These are phyloP conservation scores for Ichneumoninae sp. DNA, from an alignment of 2,888 invertebrate species.

Conservation along the genomic window DNA sequence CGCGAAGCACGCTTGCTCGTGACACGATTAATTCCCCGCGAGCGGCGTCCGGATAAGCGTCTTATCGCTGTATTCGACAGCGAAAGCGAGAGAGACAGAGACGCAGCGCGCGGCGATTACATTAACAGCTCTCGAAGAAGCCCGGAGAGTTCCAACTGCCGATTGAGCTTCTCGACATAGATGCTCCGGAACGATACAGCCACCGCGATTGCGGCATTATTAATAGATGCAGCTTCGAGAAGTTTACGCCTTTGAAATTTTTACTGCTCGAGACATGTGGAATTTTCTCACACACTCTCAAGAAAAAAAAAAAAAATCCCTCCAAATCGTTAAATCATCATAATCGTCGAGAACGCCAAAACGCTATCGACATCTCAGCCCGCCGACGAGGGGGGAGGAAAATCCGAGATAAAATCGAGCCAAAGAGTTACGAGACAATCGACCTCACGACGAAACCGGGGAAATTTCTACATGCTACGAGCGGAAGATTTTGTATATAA, in stretches of 20 bases:
- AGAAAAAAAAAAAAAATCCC: background rate
- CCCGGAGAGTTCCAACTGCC: conserved; percentile 2
- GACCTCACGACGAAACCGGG: conserved; percentile 26
- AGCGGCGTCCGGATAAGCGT: conserved; percentile 39
- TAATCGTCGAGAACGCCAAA: conserved; percentile 48
- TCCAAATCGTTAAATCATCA: conserved; percentile 45
- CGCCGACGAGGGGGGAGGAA: background rate
- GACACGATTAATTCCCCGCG: conserved; percentile 50
- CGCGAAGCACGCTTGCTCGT: conserved; percentile 13
- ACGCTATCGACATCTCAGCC: conserved; percentile 44
- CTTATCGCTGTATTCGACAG: conserved; percentile 41
- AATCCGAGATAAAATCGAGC: conserved; percentile 65
- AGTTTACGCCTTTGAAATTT: conserved; percentile 16
- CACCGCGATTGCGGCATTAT: conserved; percentile 25
- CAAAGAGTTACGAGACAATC: conserved; percentile 65
- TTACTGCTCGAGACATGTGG: background rate
- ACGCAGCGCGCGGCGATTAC: conserved; percentile 35
- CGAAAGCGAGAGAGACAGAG: background rate
- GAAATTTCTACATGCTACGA: conserved; percentile 32
- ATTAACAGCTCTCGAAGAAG: conserved; percentile 33
- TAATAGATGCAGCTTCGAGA: conserved; percentile 18
- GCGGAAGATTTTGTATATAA: conserved; percentile 39
- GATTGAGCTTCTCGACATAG: conserved; percentile 23
- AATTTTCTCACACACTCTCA: conserved; percentile 1
- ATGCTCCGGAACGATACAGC: conserved; percentile 23